These are phyloP conservation scores for Campoletis raptor DNA, from an alignment of 2,888 invertebrate species.

Conservation along the genomic window DNA sequence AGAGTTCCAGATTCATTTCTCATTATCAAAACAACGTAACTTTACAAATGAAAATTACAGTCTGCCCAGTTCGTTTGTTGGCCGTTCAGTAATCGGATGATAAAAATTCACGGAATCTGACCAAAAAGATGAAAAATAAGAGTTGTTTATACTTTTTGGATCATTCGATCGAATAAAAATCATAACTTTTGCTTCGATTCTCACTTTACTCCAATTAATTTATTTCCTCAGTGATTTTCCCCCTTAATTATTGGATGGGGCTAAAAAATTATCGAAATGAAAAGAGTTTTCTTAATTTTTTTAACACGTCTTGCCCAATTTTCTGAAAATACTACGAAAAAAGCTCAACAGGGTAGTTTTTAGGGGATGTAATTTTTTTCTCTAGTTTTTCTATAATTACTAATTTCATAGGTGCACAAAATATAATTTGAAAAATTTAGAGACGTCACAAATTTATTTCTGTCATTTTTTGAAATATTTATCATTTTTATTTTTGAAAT, in stretches of 20 bases:
- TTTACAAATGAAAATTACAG: background rate
- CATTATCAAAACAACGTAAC: background rate
- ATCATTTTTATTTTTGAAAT: background rate
- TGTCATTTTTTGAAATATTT: background rate
- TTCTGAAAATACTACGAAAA: no score
- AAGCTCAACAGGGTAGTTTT: no score
- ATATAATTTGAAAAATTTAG: background rate
- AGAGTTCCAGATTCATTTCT: background rate
- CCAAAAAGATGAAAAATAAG: background rate
- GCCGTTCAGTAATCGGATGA: background rate
- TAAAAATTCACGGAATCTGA: background rate
- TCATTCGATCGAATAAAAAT: background rate
- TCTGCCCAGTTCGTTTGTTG: background rate
- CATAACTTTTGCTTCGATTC: background rate
- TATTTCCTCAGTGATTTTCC: background rate
- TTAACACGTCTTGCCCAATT: no score
- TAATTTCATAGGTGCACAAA: background rate
- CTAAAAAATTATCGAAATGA: background rate
- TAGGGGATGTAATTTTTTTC: no score
- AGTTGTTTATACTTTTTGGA: background rate
- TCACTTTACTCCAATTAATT: background rate
- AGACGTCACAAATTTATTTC: background rate
- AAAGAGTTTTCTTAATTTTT: no score
- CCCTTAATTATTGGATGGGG: background rate
- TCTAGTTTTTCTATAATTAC: no score